These are phyloP conservation scores for Epinotia ramella DNA, from an alignment of 2,888 invertebrate genomes.

Conservation along the genomic window DNA sequence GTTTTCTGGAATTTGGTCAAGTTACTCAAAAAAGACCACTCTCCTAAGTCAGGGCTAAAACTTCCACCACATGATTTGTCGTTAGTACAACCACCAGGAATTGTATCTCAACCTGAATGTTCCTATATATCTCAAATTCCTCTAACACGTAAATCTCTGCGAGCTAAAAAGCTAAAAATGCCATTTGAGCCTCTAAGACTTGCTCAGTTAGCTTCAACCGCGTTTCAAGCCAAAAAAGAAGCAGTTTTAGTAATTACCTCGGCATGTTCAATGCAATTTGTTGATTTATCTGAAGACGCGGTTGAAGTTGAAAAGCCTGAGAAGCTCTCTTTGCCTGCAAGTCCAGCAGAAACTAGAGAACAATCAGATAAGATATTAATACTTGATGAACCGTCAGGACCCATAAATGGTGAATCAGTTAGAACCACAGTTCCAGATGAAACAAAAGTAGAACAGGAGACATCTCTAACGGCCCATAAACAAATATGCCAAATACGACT, in stretches of 20 bases:
- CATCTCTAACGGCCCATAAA: background rate
- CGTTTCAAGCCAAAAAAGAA: background rate
- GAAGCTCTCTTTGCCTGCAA: too few relatives aligned
- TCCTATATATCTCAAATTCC: background rate
- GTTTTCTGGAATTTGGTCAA: constrained; percentile 11
- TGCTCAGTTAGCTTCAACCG: background rate
- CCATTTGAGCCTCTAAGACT: background rate
- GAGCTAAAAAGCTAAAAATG: background rate
- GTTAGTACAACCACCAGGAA: constrained; percentile 11
- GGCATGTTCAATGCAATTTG: background rate
- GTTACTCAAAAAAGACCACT: background rate
- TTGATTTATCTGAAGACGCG: background rate
- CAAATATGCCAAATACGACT: background rate
- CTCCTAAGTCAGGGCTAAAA: background rate
- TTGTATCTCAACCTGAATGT: constrained; percentile 5
- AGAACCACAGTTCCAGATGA: background rate
- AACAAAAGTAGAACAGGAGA: background rate
- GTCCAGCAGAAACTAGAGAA: background rate
- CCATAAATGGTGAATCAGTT: background rate
- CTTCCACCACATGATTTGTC: background rate
- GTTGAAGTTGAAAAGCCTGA: background rate
- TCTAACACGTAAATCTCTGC: background rate
- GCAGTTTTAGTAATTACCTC: background rate
- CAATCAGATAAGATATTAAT: background rate
- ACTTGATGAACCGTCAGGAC: background rate